Evolutionary conservation across 2,888 invertebrate species (phyloP).

Genomic region (Hofmannophila pseudospretella): DNA sequence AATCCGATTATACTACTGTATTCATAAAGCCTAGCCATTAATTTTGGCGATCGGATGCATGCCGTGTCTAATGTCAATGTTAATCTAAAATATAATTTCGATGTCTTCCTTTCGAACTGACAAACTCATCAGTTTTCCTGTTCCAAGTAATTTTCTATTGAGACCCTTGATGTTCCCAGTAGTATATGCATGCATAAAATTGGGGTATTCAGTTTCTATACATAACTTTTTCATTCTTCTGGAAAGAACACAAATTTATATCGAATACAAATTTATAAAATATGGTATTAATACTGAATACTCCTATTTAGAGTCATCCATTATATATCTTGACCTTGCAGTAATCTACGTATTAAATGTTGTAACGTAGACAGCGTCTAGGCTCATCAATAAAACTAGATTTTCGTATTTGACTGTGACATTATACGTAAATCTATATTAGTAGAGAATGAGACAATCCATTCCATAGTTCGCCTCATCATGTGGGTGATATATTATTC

Average conservation of each 20-base stretch:
- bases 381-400: not conserved
- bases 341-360: not conserved
- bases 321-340: not conserved
- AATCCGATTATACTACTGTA: conserved; percentile 1
- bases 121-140: too few relatives aligned
- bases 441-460: conserved; percentile 9
- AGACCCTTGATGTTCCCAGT: too few relatives aligned
- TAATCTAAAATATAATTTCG: too few relatives aligned
- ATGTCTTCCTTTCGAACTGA: too few relatives aligned
- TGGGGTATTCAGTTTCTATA: too few relatives aligned
- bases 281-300: not conserved
- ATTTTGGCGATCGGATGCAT: not conserved
- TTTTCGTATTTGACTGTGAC: conserved; percentile 10
- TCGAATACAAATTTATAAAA: too few relatives aligned
- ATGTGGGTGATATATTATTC: conserved; percentile 31
- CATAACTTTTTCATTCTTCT: too few relatives aligned
- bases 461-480: conserved; percentile 27
- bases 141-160: too few relatives aligned
- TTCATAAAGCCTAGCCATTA: not conserved
- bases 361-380: not conserved
- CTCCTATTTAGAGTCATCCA: not conserved
- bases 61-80: too few relatives aligned
- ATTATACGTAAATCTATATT: conserved; percentile 1
- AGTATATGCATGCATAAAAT: too few relatives aligned
- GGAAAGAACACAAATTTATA: too few relatives aligned